phyloP scores from a whole-genome alignment of 2,113 vertebrate species.

The Zapus hudsonius region DNA sequence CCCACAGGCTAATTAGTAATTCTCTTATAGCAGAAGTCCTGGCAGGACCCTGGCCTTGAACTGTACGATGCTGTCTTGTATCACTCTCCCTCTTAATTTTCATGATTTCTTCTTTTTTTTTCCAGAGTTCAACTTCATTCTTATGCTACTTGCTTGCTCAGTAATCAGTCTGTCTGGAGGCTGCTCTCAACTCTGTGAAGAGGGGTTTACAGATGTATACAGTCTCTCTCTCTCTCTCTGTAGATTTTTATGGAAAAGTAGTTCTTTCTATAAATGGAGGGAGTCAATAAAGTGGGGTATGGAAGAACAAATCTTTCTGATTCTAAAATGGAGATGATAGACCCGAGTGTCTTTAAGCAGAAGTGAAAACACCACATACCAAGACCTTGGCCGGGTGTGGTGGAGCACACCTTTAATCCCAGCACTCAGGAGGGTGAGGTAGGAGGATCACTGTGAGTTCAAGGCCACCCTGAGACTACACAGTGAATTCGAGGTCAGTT shows the following conservation, averaged over 20 bases:
- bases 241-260: not conserved
- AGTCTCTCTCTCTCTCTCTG: not conserved
- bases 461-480: too few relatives aligned
- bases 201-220: not conserved
- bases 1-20: slow-evolving; percentile 66
- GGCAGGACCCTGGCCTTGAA: slow-evolving; percentile 49
- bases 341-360: not conserved
- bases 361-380: too few relatives aligned
- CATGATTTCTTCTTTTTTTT: slow-evolving; percentile 70
- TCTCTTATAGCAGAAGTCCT: slow-evolving; percentile 27
- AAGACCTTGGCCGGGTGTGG: too few relatives aligned
- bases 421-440: too few relatives aligned
- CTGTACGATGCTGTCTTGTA: slow-evolving; percentile 28
- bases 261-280: not conserved
- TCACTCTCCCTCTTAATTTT: slow-evolving; percentile 66
- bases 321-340: not conserved
- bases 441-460: too few relatives aligned
- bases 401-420: too few relatives aligned
- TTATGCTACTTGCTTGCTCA: slow-evolving; percentile 58
- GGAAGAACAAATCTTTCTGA: not conserved
- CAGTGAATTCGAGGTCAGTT: too few relatives aligned
- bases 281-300: not conserved
- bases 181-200: slow-evolving; percentile 14
- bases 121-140: slow-evolving; percentile 70
- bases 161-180: slow-evolving; percentile 50